These are phyloP conservation scores for Dryococelus australis DNA, from an alignment of 2,888 invertebrate genomes.

Conservation along the genomic window DNA sequence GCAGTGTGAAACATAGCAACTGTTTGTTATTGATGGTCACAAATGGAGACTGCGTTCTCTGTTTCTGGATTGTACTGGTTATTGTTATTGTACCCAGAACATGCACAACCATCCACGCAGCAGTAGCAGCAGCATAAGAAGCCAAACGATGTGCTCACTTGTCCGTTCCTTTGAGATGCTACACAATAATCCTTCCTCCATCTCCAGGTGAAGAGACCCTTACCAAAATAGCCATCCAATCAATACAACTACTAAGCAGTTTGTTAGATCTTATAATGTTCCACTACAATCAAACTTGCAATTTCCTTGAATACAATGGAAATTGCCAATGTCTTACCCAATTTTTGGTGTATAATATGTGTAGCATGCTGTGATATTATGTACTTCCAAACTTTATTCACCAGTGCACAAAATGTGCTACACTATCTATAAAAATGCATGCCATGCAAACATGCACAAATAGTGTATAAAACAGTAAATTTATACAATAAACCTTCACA, in stretches of 20 bases:
- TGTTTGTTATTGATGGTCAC: slow-evolving; percentile 44
- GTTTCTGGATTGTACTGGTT: slow-evolving; percentile 33
- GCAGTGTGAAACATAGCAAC: slow-evolving; percentile 3
- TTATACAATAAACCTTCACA: too few relatives aligned
- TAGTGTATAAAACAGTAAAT: neutral
- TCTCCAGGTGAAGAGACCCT: neutral
- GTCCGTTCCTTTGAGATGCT: neutral
- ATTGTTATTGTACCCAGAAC: neutral
- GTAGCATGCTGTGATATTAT: neutral
- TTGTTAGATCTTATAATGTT: neutral
- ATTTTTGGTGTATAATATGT: neutral
- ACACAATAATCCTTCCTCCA: neutral
- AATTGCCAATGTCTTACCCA: neutral
- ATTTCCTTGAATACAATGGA: neutral
- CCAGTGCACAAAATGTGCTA: neutral
- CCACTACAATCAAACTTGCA: neutral
- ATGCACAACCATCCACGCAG: neutral
- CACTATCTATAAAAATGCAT: neutral
- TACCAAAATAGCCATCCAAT: neutral
- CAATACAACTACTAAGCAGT: neutral
- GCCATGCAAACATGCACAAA: neutral
- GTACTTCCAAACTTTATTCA: neutral
- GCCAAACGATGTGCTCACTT: neutral
- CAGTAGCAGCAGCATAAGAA: neutral
- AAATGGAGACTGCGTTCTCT: slow-evolving; percentile 42